Evolutionary conservation across 1,140 invertebrate species (phyloP).

Genomic region (Eriocheir sinensis): DNA sequence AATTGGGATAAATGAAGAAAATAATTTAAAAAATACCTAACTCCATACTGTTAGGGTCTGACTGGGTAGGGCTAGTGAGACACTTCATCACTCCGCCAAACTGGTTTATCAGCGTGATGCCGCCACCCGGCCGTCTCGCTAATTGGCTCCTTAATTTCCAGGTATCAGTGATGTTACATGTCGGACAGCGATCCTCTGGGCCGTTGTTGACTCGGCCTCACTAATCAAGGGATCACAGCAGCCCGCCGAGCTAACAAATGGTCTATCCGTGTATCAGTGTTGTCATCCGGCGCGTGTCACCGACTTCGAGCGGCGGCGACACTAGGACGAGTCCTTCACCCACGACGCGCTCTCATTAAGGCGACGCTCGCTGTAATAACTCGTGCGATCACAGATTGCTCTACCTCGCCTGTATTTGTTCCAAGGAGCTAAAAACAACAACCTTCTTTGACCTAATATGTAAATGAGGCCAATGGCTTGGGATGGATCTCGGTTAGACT

Average conservation of each 20-base stretch:
- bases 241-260: slow-evolving; percentile 46
- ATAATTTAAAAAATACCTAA: background rate
- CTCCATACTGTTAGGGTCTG: background rate
- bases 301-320: slow-evolving; percentile 18
- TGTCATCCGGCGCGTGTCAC: slow-evolving; percentile 58
- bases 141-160: slow-evolving; percentile 72
- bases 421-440: slow-evolving; percentile 1
- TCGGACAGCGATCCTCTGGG: slow-evolving; percentile 38
- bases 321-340: background rate
- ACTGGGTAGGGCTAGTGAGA: background rate
- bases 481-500: background rate
- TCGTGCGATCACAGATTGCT: background rate
- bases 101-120: slow-evolving; percentile 65
- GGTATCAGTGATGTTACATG: slow-evolving; percentile 67
- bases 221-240: slow-evolving; percentile 29
- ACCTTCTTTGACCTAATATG: slow-evolving; percentile 5
- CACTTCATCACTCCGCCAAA: slow-evolving; percentile 49
- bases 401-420: background rate
- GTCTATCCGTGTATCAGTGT: slow-evolving; percentile 37
- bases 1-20: background rate
- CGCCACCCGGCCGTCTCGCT: slow-evolving; percentile 34
- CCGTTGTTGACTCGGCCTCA: slow-evolving; percentile 29
- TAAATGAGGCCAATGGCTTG: background rate
- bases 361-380: background rate
- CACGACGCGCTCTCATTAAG: background rate